Evolutionary conservation across 2,797 vertebrate genomes (phyloP).

Genomic region (Oreortyx pictus): DNA sequence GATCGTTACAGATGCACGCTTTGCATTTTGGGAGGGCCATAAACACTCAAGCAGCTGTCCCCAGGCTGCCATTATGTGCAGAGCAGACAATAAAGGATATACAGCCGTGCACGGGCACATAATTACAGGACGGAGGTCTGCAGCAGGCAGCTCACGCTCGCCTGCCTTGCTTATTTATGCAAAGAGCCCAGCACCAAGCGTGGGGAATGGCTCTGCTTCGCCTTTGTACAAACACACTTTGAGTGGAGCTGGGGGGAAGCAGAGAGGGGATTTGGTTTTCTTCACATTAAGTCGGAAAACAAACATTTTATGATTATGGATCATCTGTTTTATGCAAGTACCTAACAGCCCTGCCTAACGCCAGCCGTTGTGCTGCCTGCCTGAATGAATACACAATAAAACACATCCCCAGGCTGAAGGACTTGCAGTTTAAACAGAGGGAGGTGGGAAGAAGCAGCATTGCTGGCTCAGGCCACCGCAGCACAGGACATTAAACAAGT

Average conservation of each 20-base stretch:
- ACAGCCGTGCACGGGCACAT: accelerated
- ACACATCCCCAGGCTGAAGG: not conserved
- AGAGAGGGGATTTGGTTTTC: not conserved
- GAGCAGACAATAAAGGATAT: not conserved
- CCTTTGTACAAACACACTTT: not conserved
- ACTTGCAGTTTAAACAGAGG: not conserved
- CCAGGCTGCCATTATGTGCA: not conserved
- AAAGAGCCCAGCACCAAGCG: not conserved
- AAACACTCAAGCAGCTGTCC: not conserved
- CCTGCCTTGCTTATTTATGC: not conserved
- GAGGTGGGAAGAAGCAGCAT: not conserved
- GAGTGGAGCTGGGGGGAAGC: not conserved
- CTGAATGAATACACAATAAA: not conserved
- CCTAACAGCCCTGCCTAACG: not conserved
- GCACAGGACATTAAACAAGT: not conserved
- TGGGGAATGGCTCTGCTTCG: not conserved
- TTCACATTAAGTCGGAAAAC: not conserved
- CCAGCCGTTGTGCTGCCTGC: not conserved
- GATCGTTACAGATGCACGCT: not conserved
- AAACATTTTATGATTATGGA: not conserved
- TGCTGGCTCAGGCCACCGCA: not conserved
- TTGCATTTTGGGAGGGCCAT: not conserved
- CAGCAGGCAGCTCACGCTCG: not conserved
- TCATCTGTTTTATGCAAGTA: not conserved
- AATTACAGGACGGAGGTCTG: not conserved